Evolutionary conservation across 2,797 vertebrate species (phyloP).

Genomic region (Falco rusticolus): DNA sequence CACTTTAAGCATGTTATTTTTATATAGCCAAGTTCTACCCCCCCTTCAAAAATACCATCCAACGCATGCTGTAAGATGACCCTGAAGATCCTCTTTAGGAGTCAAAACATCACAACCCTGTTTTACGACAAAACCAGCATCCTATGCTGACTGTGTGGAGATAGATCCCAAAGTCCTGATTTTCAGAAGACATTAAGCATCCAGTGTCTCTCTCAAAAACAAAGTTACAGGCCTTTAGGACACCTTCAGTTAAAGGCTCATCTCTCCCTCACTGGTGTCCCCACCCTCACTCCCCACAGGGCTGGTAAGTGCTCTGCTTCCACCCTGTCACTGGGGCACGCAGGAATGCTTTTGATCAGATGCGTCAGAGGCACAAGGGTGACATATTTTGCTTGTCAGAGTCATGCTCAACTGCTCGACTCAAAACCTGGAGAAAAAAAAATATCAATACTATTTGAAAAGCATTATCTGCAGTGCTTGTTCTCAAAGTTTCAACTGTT

Average conservation of each 20-base stretch:
- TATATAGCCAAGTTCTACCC: not conserved
- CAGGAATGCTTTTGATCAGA: slow-evolving; percentile 39
- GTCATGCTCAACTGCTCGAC: not conserved
- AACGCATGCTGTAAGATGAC: not conserved
- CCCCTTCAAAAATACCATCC: not conserved
- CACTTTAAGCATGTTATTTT: not conserved
- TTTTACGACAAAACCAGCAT: not conserved
- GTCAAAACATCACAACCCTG: not conserved
- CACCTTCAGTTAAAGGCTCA: not conserved
- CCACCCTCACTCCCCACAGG: not conserved
- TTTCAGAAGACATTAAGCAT: not conserved
- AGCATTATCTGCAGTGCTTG: not conserved
- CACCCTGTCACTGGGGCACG: not conserved
- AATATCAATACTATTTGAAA: not conserved
- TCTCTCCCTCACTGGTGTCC: not conserved
- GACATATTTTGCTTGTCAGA: not conserved
- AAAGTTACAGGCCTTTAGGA: not conserved
- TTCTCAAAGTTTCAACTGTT: not conserved
- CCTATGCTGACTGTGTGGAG: not conserved
- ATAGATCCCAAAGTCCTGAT: not conserved
- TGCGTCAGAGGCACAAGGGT: not conserved
- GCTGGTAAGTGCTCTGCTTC: not conserved
- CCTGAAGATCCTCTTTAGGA: not conserved
- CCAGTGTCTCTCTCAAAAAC: not conserved
- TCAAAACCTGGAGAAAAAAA: not conserved